These are phyloP conservation scores for Promerops cafer DNA, from an alignment of 2,113 vertebrate species.

Conservation along the genomic window DNA sequence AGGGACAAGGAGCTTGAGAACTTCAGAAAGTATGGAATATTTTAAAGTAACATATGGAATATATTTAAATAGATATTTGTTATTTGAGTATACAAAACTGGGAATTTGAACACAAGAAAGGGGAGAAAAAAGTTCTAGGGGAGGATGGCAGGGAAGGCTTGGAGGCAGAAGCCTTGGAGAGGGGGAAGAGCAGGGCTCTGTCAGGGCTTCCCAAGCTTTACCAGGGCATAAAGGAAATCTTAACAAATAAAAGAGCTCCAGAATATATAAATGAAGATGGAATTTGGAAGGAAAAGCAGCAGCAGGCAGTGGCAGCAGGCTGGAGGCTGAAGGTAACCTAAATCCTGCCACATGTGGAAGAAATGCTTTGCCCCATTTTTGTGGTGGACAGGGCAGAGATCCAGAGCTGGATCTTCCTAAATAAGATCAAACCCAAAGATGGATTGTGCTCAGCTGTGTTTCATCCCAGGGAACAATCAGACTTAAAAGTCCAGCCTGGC, in stretches of 20 bases:
- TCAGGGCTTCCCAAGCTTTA: background rate
- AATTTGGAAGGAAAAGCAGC: background rate
- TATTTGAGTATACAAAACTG: background rate
- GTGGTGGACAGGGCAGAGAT: background rate
- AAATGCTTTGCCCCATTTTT: background rate
- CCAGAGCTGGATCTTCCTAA: background rate
- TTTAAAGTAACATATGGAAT: background rate
- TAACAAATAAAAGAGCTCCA: background rate
- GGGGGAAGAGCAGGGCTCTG: background rate
- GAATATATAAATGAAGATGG: background rate
- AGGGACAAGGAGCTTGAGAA: background rate
- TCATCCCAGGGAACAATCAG: background rate
- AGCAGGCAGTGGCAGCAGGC: background rate
- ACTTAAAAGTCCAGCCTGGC: background rate
- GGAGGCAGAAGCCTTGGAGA: background rate
- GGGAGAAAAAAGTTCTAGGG: rapidly evolving
- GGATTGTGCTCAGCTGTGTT: background rate
- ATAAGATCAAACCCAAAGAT: background rate
- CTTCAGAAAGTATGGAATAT: background rate
- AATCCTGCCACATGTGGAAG: background rate
- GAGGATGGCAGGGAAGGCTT: background rate
- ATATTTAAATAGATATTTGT: background rate
- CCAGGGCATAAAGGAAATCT: background rate
- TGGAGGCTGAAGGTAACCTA: background rate
- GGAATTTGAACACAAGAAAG: background rate